A percentile compares a stretch with the other conserved stretches of the same genome.
These are phyloP conservation scores for Threskiornis aethiopicus DNA, from an alignment of 2,797 vertebrate species.

Conservation along the genomic window DNA sequence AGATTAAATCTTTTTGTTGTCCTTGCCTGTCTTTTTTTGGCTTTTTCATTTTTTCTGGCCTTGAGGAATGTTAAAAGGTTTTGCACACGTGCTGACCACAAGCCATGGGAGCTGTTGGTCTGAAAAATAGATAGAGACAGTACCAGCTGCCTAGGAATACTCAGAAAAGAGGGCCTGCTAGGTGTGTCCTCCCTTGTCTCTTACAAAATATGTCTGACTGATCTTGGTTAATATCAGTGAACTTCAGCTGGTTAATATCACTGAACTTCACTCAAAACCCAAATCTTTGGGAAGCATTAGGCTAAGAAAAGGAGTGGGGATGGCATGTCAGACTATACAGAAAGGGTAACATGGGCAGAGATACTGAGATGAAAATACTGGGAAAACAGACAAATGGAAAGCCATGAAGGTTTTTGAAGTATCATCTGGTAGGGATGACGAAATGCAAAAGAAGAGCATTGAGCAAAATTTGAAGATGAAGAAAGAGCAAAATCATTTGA, in stretches of 20 bases:
- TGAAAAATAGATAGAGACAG: neutral
- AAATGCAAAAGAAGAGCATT: neutral
- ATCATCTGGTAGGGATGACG: neutral
- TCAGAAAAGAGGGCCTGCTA: neutral
- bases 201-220: neutral
- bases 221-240: neutral
- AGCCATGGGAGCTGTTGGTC: neutral
- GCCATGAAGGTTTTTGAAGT: neutral
- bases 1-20: neutral
- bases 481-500: neutral
- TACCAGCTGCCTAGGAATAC: neutral
- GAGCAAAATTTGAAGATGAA: neutral
- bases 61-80: neutral
- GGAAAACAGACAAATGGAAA: neutral
- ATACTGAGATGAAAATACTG: neutral
- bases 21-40: neutral
- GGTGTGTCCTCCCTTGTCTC: neutral
- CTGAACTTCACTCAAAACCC: neutral
- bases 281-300: neutral
- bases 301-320: neutral
- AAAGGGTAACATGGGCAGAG: neutral
- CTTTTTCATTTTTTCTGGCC: neutral
- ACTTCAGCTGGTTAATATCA: neutral
- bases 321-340: neutral
- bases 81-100: neutral